phyloP scores from a whole-genome alignment of 2,797 vertebrate genomes.

The Pantherophis alleghaniensis region DNA sequence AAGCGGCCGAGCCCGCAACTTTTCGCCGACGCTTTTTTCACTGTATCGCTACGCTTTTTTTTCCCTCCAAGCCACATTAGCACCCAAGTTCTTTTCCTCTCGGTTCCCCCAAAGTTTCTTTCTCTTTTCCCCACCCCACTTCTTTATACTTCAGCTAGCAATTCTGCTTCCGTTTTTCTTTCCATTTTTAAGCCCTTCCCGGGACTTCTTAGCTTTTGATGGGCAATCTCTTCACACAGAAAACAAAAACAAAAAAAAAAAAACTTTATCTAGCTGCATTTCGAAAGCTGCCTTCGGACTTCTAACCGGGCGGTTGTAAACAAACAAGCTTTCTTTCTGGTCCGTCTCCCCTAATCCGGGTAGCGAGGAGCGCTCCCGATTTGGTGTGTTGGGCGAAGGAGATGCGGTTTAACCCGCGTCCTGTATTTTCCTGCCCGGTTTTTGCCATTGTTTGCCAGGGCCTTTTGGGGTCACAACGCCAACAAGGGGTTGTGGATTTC shows the following conservation, averaged over 20 bases:
- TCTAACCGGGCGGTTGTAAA: too few species aligned
- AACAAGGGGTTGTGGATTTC: not conserved
- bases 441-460: not conserved
- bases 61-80: not conserved
- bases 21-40: not conserved
- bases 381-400: not conserved
- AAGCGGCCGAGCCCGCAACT: not conserved
- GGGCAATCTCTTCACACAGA: not conserved
- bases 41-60: not conserved
- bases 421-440: not conserved
- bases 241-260: not conserved
- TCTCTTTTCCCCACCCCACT: too few species aligned
- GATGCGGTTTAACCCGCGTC: not conserved
- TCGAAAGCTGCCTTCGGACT: not conserved
- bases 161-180: not conserved
- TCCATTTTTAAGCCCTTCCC: not conserved
- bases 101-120: not conserved
- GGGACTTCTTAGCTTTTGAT: not conserved
- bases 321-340: not conserved
- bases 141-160: not conserved
- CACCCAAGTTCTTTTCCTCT: not conserved
- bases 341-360: not conserved
- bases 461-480: not conserved
- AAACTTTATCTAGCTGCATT: not conserved
- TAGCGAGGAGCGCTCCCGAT: not conserved